Evolutionary conservation across 2,888 invertebrate species (phyloP), one percentile per base, ranked within the genome.

Genomic region (Amphipyra tragopoginis): DNA sequence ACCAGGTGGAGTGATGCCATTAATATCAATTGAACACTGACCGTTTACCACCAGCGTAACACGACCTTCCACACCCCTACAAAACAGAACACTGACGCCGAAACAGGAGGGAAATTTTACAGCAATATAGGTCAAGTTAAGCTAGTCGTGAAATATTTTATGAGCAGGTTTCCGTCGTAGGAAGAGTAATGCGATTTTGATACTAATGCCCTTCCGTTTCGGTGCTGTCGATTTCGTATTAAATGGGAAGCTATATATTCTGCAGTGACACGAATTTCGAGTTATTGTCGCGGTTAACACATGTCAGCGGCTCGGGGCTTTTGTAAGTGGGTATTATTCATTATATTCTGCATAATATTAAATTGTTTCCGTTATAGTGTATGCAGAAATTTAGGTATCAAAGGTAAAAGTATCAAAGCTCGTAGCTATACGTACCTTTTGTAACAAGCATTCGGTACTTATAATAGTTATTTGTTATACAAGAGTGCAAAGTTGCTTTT

Each of bases 1-100:
- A 90, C 93, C 94, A 94, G 94, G 94, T 94, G 94, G 88, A 86
- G 83, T 86, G 82, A 81, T 76, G 81, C 87, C 92, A 92, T 94
- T 93, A 92, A 93, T 94, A 93, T 93, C 94, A 93, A 94, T 94
- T 92, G 93, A 89, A 86, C 88, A 88, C 75, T 92, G 91, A 89
- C 94, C 92, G 88, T 89, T 85, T 86, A 86, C 82, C 38, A 61
- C 92, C 90, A 87, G 50, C 58, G 13, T 77, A 88, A 67, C 61
- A 29, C 67, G 90, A 86, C 65, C 86, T 71, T 7, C 81, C 75
- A 44, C 77, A 61, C 84, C 85, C 82, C 77, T 69, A 65, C 44
- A 53, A 34, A 34, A 44, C 52, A 48, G 56, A 71, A 75, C 72
- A 72, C 55, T 39, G 65, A 29, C 33, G 47, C 65, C 55, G 47